Conservation (phyloP, 1,140 invertebrate species). For the Eriocheir sinensis region DNA sequence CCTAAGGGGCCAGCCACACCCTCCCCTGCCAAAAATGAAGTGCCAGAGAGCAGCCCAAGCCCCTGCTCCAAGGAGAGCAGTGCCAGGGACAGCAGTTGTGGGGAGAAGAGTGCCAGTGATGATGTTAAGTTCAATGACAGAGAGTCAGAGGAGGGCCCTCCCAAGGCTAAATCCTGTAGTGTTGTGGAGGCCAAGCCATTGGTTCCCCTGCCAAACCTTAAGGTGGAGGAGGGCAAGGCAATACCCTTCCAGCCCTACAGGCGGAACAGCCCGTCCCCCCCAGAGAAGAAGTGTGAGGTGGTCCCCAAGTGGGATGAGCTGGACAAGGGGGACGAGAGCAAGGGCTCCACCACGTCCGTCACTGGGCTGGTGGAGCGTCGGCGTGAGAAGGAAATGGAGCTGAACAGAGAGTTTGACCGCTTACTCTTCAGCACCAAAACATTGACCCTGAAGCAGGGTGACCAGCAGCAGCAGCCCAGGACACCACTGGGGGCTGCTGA, state of each 20-base stretch:
- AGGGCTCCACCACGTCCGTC: not conserved
- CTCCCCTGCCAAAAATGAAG: slow-evolving; percentile 55
- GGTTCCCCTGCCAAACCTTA: slow-evolving; percentile 31
- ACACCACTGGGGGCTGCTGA: not conserved
- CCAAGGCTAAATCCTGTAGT: slow-evolving; percentile 12
- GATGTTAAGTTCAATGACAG: slow-evolving; percentile 17
- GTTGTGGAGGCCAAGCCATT: slow-evolving; percentile 52
- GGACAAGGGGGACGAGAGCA: slow-evolving; percentile 65
- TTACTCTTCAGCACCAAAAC: slow-evolving; percentile 73
- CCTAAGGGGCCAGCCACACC: slow-evolving; percentile 34
- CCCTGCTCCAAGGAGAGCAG: slow-evolving; percentile 26
- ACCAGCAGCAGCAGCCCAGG: slow-evolving; percentile 37
- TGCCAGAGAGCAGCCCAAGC: not conserved
- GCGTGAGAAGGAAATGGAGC: slow-evolving; percentile 72
- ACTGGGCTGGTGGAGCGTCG: slow-evolving; percentile 73
- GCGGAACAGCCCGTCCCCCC: slow-evolving; percentile 2
- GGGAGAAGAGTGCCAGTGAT: slow-evolving; percentile 40
- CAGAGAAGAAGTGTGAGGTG: slow-evolving; percentile 62
- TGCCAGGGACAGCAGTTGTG: slow-evolving; percentile 52
- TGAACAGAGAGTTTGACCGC: slow-evolving; percentile 76
- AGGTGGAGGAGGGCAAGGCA: slow-evolving; percentile 55
- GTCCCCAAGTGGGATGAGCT: slow-evolving; percentile 40
- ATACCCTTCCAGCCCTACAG: slow-evolving; percentile 69
- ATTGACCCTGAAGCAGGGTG: slow-evolving; percentile 31
- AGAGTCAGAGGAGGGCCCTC: slow-evolving; percentile 44